A percentile compares a stretch with the other conserved stretches of the same genome.
Conservation (phyloP, 2,113 vertebrate genomes). For the Hirundichthys speculiger region DNA sequence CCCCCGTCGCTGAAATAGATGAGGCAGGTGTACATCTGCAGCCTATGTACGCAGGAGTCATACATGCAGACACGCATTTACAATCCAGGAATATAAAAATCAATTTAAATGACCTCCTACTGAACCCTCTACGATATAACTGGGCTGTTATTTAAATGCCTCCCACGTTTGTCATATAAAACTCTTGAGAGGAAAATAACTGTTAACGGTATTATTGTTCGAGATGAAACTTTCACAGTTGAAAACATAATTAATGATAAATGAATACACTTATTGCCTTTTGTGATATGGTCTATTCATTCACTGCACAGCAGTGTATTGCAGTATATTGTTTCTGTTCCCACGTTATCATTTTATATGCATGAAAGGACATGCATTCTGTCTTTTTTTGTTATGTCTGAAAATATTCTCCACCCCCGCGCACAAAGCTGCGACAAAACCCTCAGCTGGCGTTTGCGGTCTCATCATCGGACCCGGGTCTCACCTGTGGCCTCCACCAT, state of each 20-base stretch:
- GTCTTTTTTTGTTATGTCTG: not conserved
- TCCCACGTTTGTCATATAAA: too few species aligned
- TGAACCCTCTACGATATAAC: too few species aligned
- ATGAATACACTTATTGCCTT: not conserved
- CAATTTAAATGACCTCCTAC: too few species aligned
- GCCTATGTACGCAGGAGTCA: too few species aligned
- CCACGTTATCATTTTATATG: conserved; percentile 16
- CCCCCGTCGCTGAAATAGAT: too few species aligned
- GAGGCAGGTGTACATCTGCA: too few species aligned
- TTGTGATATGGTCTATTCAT: not conserved
- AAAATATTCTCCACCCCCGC: not conserved
- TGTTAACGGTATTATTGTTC: too few species aligned
- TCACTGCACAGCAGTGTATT: not conserved
- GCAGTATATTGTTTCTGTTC: not conserved
- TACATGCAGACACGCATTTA: too few species aligned
- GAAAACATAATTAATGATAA: not conserved
- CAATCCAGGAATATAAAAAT: too few species aligned
- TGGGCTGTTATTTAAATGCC: too few species aligned
- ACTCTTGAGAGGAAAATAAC: too few species aligned
- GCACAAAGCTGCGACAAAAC: not conserved
- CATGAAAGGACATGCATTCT: not conserved
- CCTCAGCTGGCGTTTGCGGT: not conserved
- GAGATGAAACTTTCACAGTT: not conserved
- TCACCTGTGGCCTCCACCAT: conserved; percentile 86
- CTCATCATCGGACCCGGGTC: not conserved